phyloP scores from a whole-genome alignment of 2,888 invertebrate genomes.

The Troglohyphantes excavatus region DNA sequence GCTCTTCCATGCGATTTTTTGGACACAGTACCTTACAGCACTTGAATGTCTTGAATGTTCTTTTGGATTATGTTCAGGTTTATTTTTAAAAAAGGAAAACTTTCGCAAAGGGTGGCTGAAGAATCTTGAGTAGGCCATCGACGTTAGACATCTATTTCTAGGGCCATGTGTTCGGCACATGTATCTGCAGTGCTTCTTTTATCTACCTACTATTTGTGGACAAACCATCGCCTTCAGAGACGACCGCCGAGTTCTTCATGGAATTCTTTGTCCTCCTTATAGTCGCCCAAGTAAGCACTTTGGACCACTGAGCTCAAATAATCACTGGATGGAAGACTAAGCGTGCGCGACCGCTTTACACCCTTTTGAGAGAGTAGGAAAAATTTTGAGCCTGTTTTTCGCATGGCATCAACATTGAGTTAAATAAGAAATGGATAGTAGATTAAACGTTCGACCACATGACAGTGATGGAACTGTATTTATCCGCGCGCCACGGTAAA shows the following conservation, averaged over 20 bases:
- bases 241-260: constrained; percentile 5
- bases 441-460: too few species aligned
- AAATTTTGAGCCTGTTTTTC: too few species aligned
- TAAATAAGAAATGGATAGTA: too few species aligned
- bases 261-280: neutral
- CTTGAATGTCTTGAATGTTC: neutral
- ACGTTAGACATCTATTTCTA: constrained; percentile 36
- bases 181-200: constrained; percentile 24
- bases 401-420: too few species aligned
- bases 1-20: too few species aligned
- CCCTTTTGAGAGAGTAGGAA: too few species aligned
- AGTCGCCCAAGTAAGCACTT: neutral
- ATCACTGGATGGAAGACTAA: too few species aligned
- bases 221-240: constrained; percentile 10
- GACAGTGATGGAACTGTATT: too few species aligned
- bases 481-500: too few species aligned
- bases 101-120: neutral
- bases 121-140: neutral
- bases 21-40: neutral
- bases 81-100: neutral
- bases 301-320: too few species aligned
- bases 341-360: too few species aligned
- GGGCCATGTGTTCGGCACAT: constrained; percentile 56
- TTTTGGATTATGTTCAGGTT: neutral
- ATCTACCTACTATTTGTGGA: constrained; percentile 45